Percentiles rank a stretch among this genome's conserved stretches.
Evolutionary conservation across 2,888 invertebrate species (phyloP).

Genomic region (Poecilobothrus nobilitatus): DNA sequence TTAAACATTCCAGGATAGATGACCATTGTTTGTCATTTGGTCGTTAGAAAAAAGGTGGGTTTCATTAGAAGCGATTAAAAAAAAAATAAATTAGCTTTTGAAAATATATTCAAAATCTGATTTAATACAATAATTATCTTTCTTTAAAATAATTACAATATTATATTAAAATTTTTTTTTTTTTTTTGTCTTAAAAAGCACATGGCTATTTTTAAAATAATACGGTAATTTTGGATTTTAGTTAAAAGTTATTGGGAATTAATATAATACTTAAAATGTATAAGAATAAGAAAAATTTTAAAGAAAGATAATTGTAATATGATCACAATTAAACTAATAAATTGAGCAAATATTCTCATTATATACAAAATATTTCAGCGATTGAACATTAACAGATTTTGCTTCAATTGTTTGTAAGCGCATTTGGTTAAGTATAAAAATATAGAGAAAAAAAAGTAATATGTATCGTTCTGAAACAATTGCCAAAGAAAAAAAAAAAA

Average conservation of each 20-base stretch:
- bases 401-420: background rate
- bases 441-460: background rate
- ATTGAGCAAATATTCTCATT: background rate
- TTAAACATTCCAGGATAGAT: slow-evolving; percentile 8
- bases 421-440: background rate
- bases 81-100: background rate
- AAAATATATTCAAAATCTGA: background rate
- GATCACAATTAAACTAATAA: background rate
- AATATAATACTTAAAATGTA: background rate
- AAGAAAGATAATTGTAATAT: background rate
- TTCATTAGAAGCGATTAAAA: slow-evolving; percentile 3
- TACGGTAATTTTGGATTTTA: background rate
- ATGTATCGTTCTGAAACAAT: slow-evolving; percentile 1
- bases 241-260: background rate
- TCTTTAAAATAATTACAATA: background rate
- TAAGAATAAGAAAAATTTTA: background rate
- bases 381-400: background rate
- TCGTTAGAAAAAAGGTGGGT: slow-evolving; percentile 5
- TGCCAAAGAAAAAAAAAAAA: no score
- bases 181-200: background rate
- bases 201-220: background rate
- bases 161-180: background rate
- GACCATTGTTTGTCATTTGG: background rate
- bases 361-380: background rate
- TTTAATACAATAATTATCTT: background rate